Evolutionary conservation across 2,797 vertebrate genomes (phyloP).

Genomic region (Mormyrus proboscirostris): DNA sequence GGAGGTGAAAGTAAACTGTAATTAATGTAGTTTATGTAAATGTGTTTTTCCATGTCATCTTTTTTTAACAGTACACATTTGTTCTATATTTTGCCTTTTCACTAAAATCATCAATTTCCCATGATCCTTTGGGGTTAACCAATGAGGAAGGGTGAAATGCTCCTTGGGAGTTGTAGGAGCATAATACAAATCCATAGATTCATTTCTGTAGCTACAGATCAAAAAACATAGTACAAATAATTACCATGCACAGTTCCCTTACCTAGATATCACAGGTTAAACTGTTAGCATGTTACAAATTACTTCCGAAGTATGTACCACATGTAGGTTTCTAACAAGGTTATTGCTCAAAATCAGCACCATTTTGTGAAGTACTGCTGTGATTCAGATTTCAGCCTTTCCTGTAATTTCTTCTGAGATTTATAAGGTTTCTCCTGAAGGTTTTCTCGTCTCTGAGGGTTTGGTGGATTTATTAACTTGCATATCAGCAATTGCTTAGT

Average conservation of each 20-base stretch:
- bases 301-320: background rate
- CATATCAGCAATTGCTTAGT: background rate
- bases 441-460: background rate
- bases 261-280: background rate
- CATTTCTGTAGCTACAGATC: background rate
- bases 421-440: background rate
- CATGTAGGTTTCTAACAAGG: background rate
- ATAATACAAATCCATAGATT: background rate
- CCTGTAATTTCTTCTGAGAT: background rate
- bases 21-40: background rate
- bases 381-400: background rate
- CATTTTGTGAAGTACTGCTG: background rate
- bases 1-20: too few relatives aligned
- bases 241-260: background rate
- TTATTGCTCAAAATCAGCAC: background rate
- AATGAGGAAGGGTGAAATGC: background rate
- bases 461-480: background rate
- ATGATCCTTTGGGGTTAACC: conserved; percentile 1
- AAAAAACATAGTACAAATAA: background rate
- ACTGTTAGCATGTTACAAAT: background rate
- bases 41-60: background rate
- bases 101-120: background rate
- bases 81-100: background rate
- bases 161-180: background rate
- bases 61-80: background rate